Base-by-base conservation (phyloP, 2,888 invertebrate species). In the Meteorus colon region DNA sequence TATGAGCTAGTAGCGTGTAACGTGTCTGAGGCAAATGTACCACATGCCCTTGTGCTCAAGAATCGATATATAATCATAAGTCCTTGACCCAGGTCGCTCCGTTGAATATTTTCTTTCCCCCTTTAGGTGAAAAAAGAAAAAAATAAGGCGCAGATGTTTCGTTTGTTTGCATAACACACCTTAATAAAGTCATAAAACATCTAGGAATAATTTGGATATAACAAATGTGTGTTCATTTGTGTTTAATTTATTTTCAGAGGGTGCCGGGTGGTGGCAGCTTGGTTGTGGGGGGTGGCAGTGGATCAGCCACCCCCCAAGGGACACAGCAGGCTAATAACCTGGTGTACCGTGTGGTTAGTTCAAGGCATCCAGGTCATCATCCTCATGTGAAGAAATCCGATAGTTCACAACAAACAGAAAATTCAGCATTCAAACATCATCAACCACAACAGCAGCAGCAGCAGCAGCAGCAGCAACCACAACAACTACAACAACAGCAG, bases 361-460 rank as follows among this genome's bases (percentile, higher is more conserved):
- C 88, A 10, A 84, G 87, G 69, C 88, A 88, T 78, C 86, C 86
- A 2, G 83, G 86, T 59, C 88, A 88, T 77, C 87, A 87, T 81
- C 81, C 85, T 6, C 88, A 88, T 76, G 87, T 87, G 31, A 88
- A 88, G 82, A 92, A 92, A 81, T 90, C 91, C 12, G 91, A 92
- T 84, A 91, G 91, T 79, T 90, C 91, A 16, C 91, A 91, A 81
- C 91, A 92, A 83, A 92, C 92, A 1, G 91, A 92, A 72, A 90
- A 87, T 80, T 90, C 90, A 81, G 90, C 90, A 69, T 91, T 91
- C 85, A 90, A 90, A 84, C 86, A 86, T 45, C 85, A 84, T 31
- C 81, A 80, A 29, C 82, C 81, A 8, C 82, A 86, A 65, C 85
- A 85, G 5, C 83, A 24, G 41, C 81, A 80, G 24, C 82, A 82